Conservation (phyloP, 2,797 vertebrate species). For the Molothrus aeneus region DNA sequence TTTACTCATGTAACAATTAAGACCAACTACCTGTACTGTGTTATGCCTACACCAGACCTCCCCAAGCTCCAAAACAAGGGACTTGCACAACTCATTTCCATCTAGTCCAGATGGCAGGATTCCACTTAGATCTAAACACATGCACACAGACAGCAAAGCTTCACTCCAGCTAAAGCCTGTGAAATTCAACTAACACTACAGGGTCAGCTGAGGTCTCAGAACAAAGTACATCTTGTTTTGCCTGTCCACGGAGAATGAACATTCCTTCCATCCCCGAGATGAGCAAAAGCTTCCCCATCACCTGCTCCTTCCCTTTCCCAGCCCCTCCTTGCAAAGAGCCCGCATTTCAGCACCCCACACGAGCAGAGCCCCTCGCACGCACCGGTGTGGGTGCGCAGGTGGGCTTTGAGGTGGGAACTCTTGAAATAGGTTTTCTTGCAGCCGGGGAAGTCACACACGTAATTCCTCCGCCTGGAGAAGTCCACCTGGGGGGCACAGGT, state of each 20-base stretch:
- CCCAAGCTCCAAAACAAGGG: neutral
- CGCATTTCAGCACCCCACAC: neutral
- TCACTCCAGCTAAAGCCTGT: neutral
- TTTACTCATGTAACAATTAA: neutral
- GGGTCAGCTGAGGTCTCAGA: conserved; percentile 47
- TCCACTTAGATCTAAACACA: conserved; percentile 7
- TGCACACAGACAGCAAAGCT: neutral
- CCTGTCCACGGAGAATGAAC: neutral
- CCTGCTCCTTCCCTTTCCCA: neutral
- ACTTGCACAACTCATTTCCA: neutral
- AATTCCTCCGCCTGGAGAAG: conserved; percentile 91
- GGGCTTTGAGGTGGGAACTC: conserved; percentile 97
- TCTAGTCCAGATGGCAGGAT: conserved; percentile 11
- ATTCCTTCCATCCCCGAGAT: neutral
- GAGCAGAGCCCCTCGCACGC: neutral
- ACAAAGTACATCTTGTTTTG: conserved; percentile 44
- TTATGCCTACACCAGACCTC: neutral
- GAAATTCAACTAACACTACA: neutral
- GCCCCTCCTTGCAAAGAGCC: fast-evolving
- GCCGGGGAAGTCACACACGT: conserved; percentile 89
- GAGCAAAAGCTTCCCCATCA: neutral
- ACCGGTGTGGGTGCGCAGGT: conserved; percentile 97
- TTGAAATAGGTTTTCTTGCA: conserved; percentile 99
- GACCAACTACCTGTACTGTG: neutral
- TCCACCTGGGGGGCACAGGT: conserved; percentile 82